Evolutionary conservation across 2,113 vertebrate genomes (phyloP), one percentile per base, ranked within the genome.

Genomic region (Sinocyclocheilus maitianheensis): DNA sequence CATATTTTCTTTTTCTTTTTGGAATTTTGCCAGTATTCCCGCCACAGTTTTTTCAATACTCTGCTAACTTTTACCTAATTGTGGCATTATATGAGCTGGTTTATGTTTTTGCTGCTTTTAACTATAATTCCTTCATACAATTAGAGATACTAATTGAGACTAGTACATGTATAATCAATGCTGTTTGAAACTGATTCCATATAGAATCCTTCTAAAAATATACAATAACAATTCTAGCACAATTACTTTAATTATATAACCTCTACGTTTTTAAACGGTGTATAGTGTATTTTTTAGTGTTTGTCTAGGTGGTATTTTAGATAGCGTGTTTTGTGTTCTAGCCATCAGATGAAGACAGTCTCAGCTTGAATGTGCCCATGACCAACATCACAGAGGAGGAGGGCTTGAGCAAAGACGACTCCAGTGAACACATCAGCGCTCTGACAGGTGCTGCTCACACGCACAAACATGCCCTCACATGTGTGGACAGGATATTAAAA

Each of bases 331-430:
- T 43, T 85, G 62, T 90, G 62, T 89, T 87, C 62, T 77, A 99
- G 97, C 97, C 98, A 1, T 98, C 97, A 65, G 98, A 99, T 87
- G 98, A 98, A 94, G 98, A 99, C 90, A 95, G 96, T 18, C 77
- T 96, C 85, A 97, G 96, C 93, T 95, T 98, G 51, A 98, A 95
- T 0, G 95, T 94, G 37, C 97, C 97, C 0, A 97, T 98, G 98
- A 96, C 96, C 0, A 95, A 98, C 89, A 98, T 98, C 85, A 82
- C 96, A 74, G 97, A 99, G 93, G 98, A 99, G 91, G 97, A 97
- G 14, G 96, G 92, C n/a, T 79, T 96, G 87, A 77, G 91, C 83
- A 97, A 97, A 91, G 97, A 99, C 72, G 96, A 98, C 88, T 91
- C 94, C 1, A 95, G 91, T 84, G 96, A 95, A 88, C 96, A 91